Conservation (phyloP, 2,888 invertebrate species). For the Blastobasis lacticolella region DNA sequence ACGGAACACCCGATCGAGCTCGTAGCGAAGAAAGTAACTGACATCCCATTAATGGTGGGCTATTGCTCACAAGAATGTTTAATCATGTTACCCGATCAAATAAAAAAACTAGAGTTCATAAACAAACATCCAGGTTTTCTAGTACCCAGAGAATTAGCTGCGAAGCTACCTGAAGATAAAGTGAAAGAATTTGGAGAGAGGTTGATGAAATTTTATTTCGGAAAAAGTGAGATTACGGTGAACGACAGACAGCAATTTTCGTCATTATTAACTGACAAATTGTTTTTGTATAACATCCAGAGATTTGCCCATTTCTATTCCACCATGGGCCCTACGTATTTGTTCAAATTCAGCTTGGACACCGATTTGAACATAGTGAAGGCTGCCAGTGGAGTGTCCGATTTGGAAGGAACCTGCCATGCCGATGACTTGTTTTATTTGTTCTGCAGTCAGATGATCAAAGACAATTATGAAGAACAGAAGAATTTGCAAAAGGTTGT, state of each 20-base stretch:
- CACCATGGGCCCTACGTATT: background rate
- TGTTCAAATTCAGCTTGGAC: constrained; percentile 9
- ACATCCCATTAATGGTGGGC: constrained; percentile 30
- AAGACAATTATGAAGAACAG: constrained; percentile 29
- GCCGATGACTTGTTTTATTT: constrained; percentile 63
- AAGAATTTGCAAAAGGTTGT: constrained; percentile 28
- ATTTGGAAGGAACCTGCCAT: constrained; percentile 52
- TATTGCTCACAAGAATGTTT: constrained; percentile 33
- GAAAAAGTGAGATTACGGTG: constrained; percentile 17
- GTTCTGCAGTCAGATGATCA: constrained; percentile 41
- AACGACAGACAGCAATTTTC: constrained; percentile 15
- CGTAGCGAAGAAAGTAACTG: constrained; percentile 20
- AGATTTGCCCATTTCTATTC: constrained; percentile 20
- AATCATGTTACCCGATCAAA: constrained; percentile 12
- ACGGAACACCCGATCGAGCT: constrained; percentile 23
- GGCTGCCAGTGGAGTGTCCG: constrained; percentile 16
- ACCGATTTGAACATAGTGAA: constrained; percentile 47
- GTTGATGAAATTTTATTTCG: constrained; percentile 25
- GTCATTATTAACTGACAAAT: constrained; percentile 18
- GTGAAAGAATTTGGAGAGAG: constrained; percentile 18
- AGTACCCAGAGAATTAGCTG: constrained; percentile 25
- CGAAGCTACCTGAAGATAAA: constrained; percentile 13
- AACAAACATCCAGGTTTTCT: constrained; percentile 23
- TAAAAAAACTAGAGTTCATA: constrained; percentile 22
- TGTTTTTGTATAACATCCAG: constrained; percentile 22